These are phyloP conservation scores for Zaprionus africanus DNA, from an alignment of 1,140 invertebrate species.

Conservation along the genomic window DNA sequence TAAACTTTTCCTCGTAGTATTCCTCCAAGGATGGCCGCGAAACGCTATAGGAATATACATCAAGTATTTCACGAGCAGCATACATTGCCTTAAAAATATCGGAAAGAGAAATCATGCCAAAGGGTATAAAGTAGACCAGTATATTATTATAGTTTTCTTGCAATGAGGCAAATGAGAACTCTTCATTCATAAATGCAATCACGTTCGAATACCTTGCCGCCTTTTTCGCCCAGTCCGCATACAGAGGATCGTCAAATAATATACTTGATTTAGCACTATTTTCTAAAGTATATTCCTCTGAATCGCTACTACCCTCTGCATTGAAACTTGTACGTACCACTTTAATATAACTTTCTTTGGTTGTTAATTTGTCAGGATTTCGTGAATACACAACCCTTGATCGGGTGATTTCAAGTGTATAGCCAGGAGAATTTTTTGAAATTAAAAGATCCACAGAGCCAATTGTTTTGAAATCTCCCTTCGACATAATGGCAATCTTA, in stretches of 20 bases:
- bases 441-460: slow-evolving; percentile 9
- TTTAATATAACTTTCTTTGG: not conserved
- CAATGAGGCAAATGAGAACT: slow-evolving; percentile 2
- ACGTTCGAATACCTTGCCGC: not conserved
- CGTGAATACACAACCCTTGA: not conserved
- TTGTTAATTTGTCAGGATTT: too few species aligned
- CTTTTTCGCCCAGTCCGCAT: not conserved
- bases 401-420: not conserved
- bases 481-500: slow-evolving; percentile 14
- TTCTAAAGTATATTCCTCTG: not conserved
- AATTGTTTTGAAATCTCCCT: slow-evolving; percentile 3
- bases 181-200: slow-evolving; percentile 1
- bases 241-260: not conserved
- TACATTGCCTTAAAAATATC: slow-evolving; percentile 22
- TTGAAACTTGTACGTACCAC: not conserved
- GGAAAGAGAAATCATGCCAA: not conserved
- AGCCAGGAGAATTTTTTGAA: slow-evolving; percentile 2
- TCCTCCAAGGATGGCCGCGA: slow-evolving; percentile 6
- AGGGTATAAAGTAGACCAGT: slow-evolving; percentile 26
- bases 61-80: not conserved
- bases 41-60: slow-evolving; percentile 11
- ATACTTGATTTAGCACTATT: not conserved
- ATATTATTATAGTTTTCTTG: slow-evolving; percentile 6
- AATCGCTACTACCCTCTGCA: not conserved
- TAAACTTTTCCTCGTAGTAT: not conserved